Conservation (phyloP, 2,113 vertebrate species). For the Nannospalax galili region DNA sequence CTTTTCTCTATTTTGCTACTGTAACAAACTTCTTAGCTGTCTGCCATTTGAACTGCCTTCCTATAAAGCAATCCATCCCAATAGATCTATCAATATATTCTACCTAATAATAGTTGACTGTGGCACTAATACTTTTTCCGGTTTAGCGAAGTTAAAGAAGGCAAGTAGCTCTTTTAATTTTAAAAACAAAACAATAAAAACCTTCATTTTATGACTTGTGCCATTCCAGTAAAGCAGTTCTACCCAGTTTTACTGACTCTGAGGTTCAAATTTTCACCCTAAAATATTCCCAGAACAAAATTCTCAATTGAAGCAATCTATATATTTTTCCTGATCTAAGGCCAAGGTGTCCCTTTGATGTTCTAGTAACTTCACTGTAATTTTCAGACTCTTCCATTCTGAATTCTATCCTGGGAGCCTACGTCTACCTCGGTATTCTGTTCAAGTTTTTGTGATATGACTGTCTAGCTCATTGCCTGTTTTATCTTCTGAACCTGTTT, state of each 20-base stretch:
- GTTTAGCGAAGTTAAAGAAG: background rate
- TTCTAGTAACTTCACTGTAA: background rate
- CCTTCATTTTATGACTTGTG: too few species aligned
- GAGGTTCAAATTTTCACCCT: slow-evolving; percentile 3
- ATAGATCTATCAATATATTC: background rate
- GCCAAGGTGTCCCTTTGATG: background rate
- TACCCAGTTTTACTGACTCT: background rate
- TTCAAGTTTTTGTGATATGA: background rate
- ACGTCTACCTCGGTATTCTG: background rate
- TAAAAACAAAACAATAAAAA: background rate
- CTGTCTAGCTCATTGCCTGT: background rate
- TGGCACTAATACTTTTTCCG: background rate
- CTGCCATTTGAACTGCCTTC: background rate
- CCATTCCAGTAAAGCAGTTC: too few species aligned
- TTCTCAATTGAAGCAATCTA: background rate
- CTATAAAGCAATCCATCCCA: background rate
- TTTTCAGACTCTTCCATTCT: too few species aligned
- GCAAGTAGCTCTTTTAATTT: background rate
- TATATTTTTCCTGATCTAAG: background rate
- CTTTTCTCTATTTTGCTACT: background rate
- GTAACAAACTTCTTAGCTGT: background rate
- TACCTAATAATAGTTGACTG: background rate
- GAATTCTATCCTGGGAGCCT: background rate
- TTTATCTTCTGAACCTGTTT: background rate
- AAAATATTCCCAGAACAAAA: background rate